Percentiles rank a stretch among this genome's conserved stretches.
Conservation (phyloP, 2,797 vertebrate species). For the Chromobotia macracanthus region DNA sequence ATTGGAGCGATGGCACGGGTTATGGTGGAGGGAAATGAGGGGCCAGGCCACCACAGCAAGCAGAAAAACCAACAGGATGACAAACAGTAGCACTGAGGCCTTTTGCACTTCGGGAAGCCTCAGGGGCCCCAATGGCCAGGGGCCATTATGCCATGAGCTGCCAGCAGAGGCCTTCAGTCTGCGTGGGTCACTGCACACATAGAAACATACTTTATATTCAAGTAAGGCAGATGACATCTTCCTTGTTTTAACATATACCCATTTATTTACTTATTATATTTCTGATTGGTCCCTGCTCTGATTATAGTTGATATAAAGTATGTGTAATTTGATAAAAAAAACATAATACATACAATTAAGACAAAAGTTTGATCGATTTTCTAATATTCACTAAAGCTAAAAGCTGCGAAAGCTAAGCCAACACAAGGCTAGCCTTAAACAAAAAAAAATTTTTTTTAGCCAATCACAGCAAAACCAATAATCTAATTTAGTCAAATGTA, state of each 20-base stretch:
- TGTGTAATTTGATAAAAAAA: not conserved
- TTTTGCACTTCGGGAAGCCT: constrained; percentile 39
- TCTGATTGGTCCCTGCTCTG: not conserved
- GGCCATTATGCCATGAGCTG: not conserved
- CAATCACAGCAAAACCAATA: not conserved
- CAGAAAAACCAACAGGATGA: constrained; percentile 65
- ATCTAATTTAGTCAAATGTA: constrained; percentile 3
- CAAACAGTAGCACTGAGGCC: constrained; percentile 51
- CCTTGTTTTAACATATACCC: no score
- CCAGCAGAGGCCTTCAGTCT: constrained; percentile 11
- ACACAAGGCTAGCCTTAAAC: no score
- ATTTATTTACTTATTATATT: not conserved
- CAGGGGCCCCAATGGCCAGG: constrained; percentile 31
- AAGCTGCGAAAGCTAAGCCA: not conserved
- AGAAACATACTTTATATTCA: not conserved
- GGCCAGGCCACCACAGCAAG: constrained; percentile 65
- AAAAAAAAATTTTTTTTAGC: not conserved
- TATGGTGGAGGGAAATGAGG: constrained; percentile 40
- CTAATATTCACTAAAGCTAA: not conserved
- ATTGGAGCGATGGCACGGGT: constrained; percentile 66
- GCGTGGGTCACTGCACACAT: constrained; percentile 27
- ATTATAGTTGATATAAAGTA: not conserved
- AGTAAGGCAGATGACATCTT: not conserved
- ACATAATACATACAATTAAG: no score
- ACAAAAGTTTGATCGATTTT: not conserved